Evolutionary conservation across 1,140 invertebrate genomes (phyloP).

Genomic region (Physella acuta): DNA sequence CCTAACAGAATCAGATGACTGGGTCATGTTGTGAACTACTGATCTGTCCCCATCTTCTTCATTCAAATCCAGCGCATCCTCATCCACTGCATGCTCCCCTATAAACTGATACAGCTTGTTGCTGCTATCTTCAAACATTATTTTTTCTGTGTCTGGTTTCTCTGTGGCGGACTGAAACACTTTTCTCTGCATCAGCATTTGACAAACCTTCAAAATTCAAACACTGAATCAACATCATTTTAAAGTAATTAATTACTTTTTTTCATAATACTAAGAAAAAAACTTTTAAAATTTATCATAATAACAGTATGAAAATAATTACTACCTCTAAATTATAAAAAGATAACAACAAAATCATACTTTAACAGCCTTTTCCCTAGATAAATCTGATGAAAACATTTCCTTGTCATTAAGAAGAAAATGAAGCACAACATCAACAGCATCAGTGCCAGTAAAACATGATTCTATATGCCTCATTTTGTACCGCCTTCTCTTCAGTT

Average conservation of each 20-base stretch:
- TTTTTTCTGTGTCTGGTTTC: conserved; percentile 15
- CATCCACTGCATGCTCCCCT: conserved; percentile 21
- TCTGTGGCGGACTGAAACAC: conserved; percentile 46
- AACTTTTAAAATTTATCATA: too few species aligned
- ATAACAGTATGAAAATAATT: not conserved
- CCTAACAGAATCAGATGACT: not conserved
- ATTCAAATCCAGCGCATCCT: not conserved
- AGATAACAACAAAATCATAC: conserved; percentile 30
- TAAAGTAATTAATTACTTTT: too few species aligned
- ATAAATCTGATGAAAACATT: conserved; percentile 48
- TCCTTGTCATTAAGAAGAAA: conserved; percentile 52
- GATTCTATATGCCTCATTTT: conserved; percentile 61
- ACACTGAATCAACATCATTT: not conserved
- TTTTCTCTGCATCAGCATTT: conserved; percentile 53
- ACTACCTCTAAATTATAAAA: not conserved
- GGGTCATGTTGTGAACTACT: conserved; percentile 20
- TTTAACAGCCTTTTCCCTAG: conserved; percentile 57
- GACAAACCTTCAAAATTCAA: conserved; percentile 53
- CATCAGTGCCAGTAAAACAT: conserved; percentile 64
- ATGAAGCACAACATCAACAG: conserved; percentile 59
- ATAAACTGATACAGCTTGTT: conserved; percentile 53
- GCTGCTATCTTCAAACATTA: conserved; percentile 54
- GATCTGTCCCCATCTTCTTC: conserved; percentile 26
- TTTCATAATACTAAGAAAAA: too few species aligned
- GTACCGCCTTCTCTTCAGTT: conserved; percentile 59